These are phyloP conservation scores for Zoanthus sociatus DNA, from an alignment of 92 coral and sea anemone genomes.

Conservation along the genomic window DNA sequence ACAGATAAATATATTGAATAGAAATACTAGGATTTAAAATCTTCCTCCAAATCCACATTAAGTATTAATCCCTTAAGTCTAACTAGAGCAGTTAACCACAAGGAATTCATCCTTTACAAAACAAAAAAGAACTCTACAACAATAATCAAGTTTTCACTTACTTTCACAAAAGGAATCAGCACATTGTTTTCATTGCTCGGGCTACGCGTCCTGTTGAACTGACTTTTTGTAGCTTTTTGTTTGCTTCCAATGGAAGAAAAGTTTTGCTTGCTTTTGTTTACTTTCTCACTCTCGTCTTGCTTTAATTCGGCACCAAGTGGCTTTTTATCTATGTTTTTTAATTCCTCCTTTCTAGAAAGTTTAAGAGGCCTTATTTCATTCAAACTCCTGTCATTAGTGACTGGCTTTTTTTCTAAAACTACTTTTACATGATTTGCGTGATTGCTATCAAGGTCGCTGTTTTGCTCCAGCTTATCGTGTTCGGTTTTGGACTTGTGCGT, in stretches of 20 bases:
- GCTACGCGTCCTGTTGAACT: not conserved
- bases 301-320: not conserved
- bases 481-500: not conserved
- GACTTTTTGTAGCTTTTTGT: slow-evolving; percentile 2
- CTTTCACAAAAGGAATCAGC: slow-evolving; percentile 36
- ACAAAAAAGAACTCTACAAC: not conserved
- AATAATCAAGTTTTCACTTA: not conserved
- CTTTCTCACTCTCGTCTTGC: not conserved
- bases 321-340: not conserved
- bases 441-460: not conserved
- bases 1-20: too few relatives aligned
- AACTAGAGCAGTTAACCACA: too few relatives aligned
- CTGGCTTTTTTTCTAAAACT: not conserved
- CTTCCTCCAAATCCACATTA: too few relatives aligned
- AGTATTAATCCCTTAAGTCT: too few relatives aligned
- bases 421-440: not conserved
- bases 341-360: not conserved
- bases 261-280: not conserved
- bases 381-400: not conserved
- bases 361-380: slow-evolving; percentile 4
- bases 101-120: not conserved
- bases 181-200: slow-evolving; percentile 19
- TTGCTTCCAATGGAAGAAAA: not conserved
- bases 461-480: not conserved
- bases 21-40: too few relatives aligned